These are phyloP conservation scores for Geopemphigus sp. DNA, from an alignment of 1,140 invertebrate species.

Conservation along the genomic window DNA sequence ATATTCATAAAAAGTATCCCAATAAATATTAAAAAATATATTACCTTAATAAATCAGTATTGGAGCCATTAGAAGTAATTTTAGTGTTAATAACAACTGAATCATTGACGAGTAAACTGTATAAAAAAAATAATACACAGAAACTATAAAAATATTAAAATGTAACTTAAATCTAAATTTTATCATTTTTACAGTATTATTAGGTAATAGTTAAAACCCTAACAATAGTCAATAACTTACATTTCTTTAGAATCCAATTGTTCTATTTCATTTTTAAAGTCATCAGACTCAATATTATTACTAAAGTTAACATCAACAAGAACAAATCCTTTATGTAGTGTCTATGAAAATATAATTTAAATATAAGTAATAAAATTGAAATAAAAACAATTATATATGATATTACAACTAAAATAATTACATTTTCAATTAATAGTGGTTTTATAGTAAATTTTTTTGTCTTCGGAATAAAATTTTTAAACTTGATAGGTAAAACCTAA, in stretches of 20 bases:
- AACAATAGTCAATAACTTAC: slow-evolving; percentile 9
- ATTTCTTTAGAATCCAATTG: background rate
- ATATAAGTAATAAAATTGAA: background rate
- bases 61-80: background rate
- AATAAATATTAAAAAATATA: too few species aligned
- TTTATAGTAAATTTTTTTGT: background rate
- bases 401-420: slow-evolving; percentile 5
- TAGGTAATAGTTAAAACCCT: background rate
- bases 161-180: too few species aligned
- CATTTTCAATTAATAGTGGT: slow-evolving; percentile 14
- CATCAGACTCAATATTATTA: background rate
- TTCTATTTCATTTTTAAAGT: too few species aligned
- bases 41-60: background rate
- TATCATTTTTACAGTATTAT: too few species aligned
- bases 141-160: too few species aligned
- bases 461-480: slow-evolving; percentile 8
- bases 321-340: background rate
- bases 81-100: background rate
- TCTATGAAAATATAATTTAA: background rate
- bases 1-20: too few species aligned
- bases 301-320: slow-evolving; percentile 3
- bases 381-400: background rate
- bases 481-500: slow-evolving; percentile 3
- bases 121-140: too few species aligned
- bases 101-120: background rate